Conservation (phyloP, 2,888 invertebrate species). For the Trachelus stipa region DNA sequence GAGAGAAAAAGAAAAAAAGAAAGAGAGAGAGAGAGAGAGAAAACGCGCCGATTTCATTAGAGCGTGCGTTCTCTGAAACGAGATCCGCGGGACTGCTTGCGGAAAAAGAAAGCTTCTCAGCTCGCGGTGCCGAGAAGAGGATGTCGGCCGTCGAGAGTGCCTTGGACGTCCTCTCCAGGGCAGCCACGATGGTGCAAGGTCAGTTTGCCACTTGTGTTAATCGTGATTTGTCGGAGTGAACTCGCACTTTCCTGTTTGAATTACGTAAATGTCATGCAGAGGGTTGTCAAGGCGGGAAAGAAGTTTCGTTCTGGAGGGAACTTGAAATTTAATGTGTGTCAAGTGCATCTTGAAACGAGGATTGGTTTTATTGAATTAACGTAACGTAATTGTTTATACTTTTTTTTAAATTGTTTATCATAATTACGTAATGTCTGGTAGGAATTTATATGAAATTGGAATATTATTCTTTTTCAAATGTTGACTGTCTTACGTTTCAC, state of each 20-base stretch:
- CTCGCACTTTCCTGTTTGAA: neutral
- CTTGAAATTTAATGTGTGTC: neutral
- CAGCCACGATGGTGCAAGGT: conserved; percentile 89
- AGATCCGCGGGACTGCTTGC: conserved; percentile 15
- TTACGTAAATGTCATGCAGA: neutral
- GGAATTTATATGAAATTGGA: neutral
- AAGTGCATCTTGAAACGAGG: neutral
- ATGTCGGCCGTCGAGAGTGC: conserved; percentile 86
- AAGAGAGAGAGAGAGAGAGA: conserved; percentile 11
- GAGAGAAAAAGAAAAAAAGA: conserved; percentile 4
- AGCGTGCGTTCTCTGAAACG: conserved; percentile 10
- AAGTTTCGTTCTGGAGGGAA: neutral
- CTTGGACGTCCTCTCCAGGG: conserved; percentile 87
- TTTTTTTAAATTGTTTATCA: neutral
- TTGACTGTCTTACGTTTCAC: neutral
- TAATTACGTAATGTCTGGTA: neutral
- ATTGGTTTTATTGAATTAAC: neutral
- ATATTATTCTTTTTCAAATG: neutral
- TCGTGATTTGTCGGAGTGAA: neutral
- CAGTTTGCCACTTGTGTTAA: conserved; percentile 35
- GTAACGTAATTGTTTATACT: neutral
- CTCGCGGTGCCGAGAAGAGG: conserved; percentile 30
- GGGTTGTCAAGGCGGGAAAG: neutral
- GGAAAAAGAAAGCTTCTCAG: conserved; percentile 18
- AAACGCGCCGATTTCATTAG: conserved; percentile 10